These are phyloP conservation scores for Ichneumoninae sp. DNA, from an alignment of 2,888 invertebrate species.

Conservation along the genomic window DNA sequence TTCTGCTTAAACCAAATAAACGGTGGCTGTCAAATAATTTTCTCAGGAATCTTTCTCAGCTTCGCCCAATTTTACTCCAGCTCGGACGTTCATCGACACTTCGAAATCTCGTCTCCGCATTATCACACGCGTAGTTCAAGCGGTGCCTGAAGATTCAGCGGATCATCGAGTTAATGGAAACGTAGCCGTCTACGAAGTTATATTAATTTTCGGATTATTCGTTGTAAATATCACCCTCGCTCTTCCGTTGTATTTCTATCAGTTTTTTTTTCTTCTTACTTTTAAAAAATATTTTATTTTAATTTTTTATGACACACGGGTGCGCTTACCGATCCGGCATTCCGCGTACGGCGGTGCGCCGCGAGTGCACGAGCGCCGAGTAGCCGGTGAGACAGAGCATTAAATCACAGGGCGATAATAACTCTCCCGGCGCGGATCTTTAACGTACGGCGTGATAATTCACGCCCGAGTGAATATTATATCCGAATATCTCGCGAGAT, in stretches of 20 bases:
- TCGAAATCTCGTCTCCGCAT: neutral
- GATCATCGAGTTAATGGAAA: constrained; percentile 24
- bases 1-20: too few species aligned
- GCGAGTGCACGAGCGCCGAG: constrained; percentile 35
- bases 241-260: neutral
- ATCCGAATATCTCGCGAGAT: constrained; percentile 72
- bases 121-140: neutral
- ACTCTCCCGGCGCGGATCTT: constrained; percentile 71
- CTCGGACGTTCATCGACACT: neutral
- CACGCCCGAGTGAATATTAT: constrained; percentile 75
- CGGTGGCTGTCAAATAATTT: too few species aligned
- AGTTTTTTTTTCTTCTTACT: neutral
- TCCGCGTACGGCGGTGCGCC: neutral
- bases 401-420: constrained; percentile 80
- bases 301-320: neutral
- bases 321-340: constrained; percentile 17
- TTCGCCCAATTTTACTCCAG: neutral
- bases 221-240: constrained; percentile 55
- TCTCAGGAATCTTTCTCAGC: too few species aligned
- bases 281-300: too few species aligned
- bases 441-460: constrained; percentile 78
- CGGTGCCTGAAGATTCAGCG: neutral
- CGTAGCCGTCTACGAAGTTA: constrained; percentile 32
- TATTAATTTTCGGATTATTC: constrained; percentile 42
- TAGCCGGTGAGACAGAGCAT: constrained; percentile 64